Base-by-base conservation (phyloP, 1,140 invertebrate species). In the Teleogryllus occipitalis region DNA sequence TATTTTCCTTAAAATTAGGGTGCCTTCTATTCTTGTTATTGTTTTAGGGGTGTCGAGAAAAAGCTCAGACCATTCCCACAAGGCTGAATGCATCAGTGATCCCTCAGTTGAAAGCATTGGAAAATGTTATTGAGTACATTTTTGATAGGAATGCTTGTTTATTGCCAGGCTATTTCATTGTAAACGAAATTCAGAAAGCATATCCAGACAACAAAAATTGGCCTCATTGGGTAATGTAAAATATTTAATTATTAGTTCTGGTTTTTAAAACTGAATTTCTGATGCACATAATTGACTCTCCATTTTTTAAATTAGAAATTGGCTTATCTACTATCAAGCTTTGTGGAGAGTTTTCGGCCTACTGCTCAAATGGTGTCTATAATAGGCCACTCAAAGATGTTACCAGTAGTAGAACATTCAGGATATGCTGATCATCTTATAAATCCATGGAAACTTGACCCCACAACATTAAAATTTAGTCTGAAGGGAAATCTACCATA, bases 321-420 rank as follows among this genome's bases (percentile, higher is more conserved):
- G 21, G 93, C 95, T 48, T 91, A 92, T 84, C 86, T 98, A 7
- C 89, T 98, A 80, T 93, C 95, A 22, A 92, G 91, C 85, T 98
- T 98, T 88, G 92, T 98, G 14, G 94, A 97, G 84, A 96, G 95
- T 87, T 98, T 98, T 85, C 90, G 95, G 80, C 91, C 93, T 22
- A 94, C 94, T 78, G 96, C 97, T 0, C 96, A 98, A 88, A 98
- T 98, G 94, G 95, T 98, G 0, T 94, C 96, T 0, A 95, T 98
- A 74, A 93, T 96, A 82, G 96, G 96, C 0, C 93, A 96, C 82
- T 91, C 94, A 8, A 92, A 94, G 82, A 95, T 98, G 92, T 86
- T 97, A 22, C 97, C 97, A 8, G 94, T 99, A 27, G 96, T 98
- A 7, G 97, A 98, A 82, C 93, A 96, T 84, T 97, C 96, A 76